Conservation (phyloP, 2,113 vertebrate species). For the Dasyornis broadbenti region DNA sequence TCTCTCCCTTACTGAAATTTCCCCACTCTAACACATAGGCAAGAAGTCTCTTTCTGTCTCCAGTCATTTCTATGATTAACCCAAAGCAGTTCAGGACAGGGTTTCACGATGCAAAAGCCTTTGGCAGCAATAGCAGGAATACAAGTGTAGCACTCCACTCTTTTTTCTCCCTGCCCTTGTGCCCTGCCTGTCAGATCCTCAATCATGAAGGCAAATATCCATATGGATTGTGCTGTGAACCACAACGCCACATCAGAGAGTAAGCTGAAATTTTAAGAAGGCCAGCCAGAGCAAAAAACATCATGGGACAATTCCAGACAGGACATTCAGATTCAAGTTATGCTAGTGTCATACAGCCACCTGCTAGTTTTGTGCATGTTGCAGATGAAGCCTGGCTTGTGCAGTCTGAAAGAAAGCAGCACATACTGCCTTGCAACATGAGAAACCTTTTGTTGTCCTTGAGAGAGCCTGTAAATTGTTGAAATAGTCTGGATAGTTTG, state of each 20-base stretch:
- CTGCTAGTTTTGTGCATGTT: background rate
- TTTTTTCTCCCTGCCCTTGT: background rate
- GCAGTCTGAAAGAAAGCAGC: background rate
- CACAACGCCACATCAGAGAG: background rate
- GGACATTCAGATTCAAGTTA: background rate
- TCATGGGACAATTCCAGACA: background rate
- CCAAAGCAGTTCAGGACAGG: background rate
- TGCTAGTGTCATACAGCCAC: background rate
- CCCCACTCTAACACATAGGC: background rate
- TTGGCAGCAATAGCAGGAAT: background rate
- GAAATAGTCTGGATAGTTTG: background rate
- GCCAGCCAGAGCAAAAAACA: background rate
- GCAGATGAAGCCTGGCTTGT: background rate
- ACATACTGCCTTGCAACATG: background rate
- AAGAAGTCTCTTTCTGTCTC: background rate
- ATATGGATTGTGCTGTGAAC: background rate
- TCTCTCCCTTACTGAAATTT: background rate
- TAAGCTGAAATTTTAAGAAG: background rate
- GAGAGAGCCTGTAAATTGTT: background rate
- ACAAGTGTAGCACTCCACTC: background rate
- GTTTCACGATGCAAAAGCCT: background rate
- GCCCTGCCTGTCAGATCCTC: background rate
- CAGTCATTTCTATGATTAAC: background rate
- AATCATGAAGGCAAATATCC: background rate
- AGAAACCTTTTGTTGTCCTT: background rate